Conservation (phyloP, 2,113 vertebrate genomes). For the Micronycteris hirsuta region DNA sequence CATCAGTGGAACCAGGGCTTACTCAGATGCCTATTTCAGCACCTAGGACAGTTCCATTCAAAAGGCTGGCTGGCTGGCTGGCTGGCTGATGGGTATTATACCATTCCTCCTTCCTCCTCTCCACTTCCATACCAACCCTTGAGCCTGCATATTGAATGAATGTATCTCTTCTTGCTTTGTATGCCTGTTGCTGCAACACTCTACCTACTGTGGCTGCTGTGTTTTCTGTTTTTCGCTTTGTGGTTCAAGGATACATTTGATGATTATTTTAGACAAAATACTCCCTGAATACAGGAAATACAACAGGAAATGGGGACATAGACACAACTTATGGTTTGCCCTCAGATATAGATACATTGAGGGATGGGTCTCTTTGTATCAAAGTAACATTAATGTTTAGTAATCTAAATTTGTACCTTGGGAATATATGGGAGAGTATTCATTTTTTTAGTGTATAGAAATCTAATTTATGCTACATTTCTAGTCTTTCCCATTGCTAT, state of each 20-base stretch:
- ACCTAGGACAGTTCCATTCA: not conserved
- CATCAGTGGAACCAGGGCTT: not conserved
- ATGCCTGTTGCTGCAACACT: not conserved
- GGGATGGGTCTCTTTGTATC: not conserved
- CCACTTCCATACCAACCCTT: not conserved
- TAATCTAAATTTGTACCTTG: not conserved
- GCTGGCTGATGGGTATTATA: not conserved
- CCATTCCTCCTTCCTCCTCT: not conserved
- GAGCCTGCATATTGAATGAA: not conserved
- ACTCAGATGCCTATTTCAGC: not conserved
- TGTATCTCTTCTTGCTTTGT: not conserved
- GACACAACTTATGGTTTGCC: not conserved
- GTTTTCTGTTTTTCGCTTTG: not conserved
- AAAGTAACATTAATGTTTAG: constrained; percentile 15
- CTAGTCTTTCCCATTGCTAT: not conserved
- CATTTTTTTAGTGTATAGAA: not conserved
- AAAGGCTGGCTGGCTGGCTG: not conserved
- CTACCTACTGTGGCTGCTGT: not conserved
- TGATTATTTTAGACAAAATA: constrained; percentile 41
- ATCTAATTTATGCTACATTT: not conserved
- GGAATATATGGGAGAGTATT: not conserved
- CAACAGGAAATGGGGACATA: not conserved
- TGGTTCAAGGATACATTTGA: constrained; percentile 17
- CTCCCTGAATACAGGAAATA: not conserved
- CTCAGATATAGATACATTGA: not conserved